Evolutionary conservation across 2,113 vertebrate genomes (phyloP), one percentile per base, ranked within the genome.

Genomic region (Stegastes partitus): DNA sequence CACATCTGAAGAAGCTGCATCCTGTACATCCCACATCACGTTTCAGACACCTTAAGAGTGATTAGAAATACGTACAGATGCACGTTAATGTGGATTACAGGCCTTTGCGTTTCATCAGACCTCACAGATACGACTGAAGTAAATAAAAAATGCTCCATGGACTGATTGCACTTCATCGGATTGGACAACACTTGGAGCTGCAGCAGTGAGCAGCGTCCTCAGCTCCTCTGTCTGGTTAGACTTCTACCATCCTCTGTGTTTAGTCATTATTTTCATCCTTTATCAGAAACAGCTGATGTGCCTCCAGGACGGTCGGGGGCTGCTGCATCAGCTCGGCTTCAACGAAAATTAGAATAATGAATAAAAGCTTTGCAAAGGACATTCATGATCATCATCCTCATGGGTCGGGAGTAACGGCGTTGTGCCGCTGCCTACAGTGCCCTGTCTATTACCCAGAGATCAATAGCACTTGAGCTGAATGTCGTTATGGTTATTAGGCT

Each of bases 401-500:
- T 87, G 68, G 62, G 65, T 51, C 11, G 26, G 15, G 44, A 68
- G 74, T 65, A 84, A 79, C 37, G 45, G 55, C 68, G 72, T 63
- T 77, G 66, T 68, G 31, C 69, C 45, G 45, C 74, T 77, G 55
- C 87, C 63, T 68, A 80, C 74, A 59, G 59, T 74, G 62, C 53
- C 63, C 80, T 54, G 79, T 79, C 74, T 85, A 80, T 90, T 90
- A 81, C 63, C 73, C 42, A 74, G 76, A 81, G 85, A 92, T 91
- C 92, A 91, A 91, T 90, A 89, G 85, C 85, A 90, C 89, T 90
- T 83, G 83, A 89, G 83, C 75, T 85, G 80, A 90, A 92, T 89
- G 85, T 83, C 87, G 89, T 93, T 90, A 88, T 85, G 82, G 81
- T 88, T 88, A 90, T 89, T 81, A 89, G 78, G 73, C 49, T 72